Evolutionary conservation across 2,888 invertebrate genomes (phyloP).

Genomic region (Torymus tubicola): DNA sequence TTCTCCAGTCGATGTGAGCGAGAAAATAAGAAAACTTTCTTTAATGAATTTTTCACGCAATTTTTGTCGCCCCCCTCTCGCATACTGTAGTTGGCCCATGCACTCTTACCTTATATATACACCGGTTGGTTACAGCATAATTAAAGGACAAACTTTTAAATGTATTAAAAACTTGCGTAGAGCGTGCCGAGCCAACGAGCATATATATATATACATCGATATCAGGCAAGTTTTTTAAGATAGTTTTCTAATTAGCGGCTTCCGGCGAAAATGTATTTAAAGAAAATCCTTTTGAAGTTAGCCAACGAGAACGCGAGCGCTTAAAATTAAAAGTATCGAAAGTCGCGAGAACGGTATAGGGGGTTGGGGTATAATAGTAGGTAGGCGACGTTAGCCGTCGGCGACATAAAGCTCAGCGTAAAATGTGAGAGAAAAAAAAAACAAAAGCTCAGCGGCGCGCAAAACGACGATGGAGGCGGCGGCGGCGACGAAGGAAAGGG

Average conservation of each 20-base stretch:
- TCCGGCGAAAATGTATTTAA: not conserved
- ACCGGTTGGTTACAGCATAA: not conserved
- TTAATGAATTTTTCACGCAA: not conserved
- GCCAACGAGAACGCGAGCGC: not conserved
- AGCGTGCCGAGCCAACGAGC: not conserved
- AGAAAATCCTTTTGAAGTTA: constrained; percentile 29
- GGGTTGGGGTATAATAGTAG: not conserved
- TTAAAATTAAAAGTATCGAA: constrained; percentile 16
- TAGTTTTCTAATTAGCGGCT: constrained; percentile 35
- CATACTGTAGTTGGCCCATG: not conserved
- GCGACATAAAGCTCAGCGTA: not conserved
- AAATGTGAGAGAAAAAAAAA: constrained; percentile 3
- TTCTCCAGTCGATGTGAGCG: no score
- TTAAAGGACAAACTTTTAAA: constrained; percentile 8
- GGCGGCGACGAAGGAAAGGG: not conserved
- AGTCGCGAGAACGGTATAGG: not conserved
- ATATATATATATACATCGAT: not conserved
- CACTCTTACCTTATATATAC: not conserved
- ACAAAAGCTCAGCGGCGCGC: constrained; percentile 1
- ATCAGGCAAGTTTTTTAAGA: not conserved
- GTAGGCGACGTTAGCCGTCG: no score
- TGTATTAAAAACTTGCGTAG: not conserved
- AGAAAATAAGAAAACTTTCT: no score
- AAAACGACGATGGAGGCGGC: not conserved
- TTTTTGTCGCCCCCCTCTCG: not conserved